Percentiles rank a stretch among this genome's conserved stretches.
phyloP scores from a whole-genome alignment of 1,140 invertebrate species.

The Drosophila sturtevanti region DNA sequence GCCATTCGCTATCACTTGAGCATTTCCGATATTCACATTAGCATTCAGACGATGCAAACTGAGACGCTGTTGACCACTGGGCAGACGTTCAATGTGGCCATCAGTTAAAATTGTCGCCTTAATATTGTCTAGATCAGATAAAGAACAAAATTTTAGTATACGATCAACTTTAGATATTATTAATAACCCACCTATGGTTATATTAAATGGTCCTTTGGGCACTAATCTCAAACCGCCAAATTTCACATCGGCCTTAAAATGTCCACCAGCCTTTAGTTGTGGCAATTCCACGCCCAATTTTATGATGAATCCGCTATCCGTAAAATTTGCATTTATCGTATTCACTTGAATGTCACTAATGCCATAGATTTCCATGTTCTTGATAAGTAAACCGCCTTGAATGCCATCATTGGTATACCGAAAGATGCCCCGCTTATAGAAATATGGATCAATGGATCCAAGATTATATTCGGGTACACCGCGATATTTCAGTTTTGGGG shows the following conservation, averaged over 20 bases:
- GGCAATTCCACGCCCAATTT: slow-evolving; percentile 69
- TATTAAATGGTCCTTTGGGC: slow-evolving; percentile 81
- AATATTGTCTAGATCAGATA: slow-evolving; percentile 62
- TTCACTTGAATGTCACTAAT: slow-evolving; percentile 67
- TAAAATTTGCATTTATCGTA: slow-evolving; percentile 65
- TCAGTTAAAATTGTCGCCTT: slow-evolving; percentile 75
- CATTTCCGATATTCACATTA: slow-evolving; percentile 68
- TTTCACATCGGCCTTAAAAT: slow-evolving; percentile 82
- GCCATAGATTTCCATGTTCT: slow-evolving; percentile 79
- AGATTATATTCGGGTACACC: slow-evolving; percentile 65
- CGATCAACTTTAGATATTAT: neutral
- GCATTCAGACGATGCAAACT: slow-evolving; percentile 73
- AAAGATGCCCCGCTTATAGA: slow-evolving; percentile 75
- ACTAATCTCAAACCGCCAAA: slow-evolving; percentile 80
- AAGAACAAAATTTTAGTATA: neutral
- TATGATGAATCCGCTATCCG: slow-evolving; percentile 64
- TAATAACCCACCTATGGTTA: slow-evolving; percentile 67
- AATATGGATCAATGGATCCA: slow-evolving; percentile 73
- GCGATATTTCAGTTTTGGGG: slow-evolving; percentile 50
- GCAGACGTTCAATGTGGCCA: slow-evolving; percentile 60
- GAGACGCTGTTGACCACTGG: slow-evolving; percentile 58
- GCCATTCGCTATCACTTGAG: slow-evolving; percentile 72
- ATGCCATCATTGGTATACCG: slow-evolving; percentile 77
- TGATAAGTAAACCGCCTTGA: slow-evolving; percentile 77
- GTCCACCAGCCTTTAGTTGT: slow-evolving; percentile 70